Evolutionary conservation across 2,888 invertebrate genomes (phyloP).

Genomic region (Agrochola lota): DNA sequence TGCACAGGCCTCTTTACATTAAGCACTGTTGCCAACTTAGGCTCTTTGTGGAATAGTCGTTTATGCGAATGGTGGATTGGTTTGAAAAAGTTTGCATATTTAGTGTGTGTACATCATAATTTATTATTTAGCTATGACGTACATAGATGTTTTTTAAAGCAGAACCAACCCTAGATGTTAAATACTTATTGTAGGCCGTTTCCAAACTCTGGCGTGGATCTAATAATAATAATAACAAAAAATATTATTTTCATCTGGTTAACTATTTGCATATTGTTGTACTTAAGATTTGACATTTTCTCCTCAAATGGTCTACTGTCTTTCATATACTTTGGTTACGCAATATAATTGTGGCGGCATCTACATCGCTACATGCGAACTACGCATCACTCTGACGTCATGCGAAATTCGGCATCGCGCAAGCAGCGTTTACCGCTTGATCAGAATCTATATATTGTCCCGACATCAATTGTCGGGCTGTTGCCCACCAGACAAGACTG

Average conservation of each 20-base stretch:
- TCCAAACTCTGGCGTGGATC: not conserved
- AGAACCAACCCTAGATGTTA: not conserved
- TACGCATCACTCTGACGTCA: no score
- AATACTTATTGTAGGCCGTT: not conserved
- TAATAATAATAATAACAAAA: not conserved
- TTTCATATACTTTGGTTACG: not conserved
- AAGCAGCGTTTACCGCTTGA: no score
- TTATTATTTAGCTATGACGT: not conserved
- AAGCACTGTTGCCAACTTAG: conserved; percentile 59
- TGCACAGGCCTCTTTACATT: conserved; percentile 66
- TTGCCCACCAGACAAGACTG: no score
- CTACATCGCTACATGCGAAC: no score
- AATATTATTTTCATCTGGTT: not conserved
- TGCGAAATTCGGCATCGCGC: no score
- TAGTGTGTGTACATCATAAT: not conserved
- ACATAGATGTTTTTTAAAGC: not conserved
- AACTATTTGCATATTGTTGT: not conserved
- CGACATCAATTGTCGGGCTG: no score
- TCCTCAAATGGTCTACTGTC: no score
- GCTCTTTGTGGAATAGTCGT: conserved; percentile 36
- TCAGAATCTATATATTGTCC: no score
- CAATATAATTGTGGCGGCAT: not conserved
- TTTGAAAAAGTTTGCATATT: conserved; percentile 8
- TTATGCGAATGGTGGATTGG: conserved; percentile 45
- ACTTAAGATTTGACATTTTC: no score